Evolutionary conservation across 92 coral and sea anemone species (phyloP).

Genomic region (Zoanthus gigantus): DNA sequence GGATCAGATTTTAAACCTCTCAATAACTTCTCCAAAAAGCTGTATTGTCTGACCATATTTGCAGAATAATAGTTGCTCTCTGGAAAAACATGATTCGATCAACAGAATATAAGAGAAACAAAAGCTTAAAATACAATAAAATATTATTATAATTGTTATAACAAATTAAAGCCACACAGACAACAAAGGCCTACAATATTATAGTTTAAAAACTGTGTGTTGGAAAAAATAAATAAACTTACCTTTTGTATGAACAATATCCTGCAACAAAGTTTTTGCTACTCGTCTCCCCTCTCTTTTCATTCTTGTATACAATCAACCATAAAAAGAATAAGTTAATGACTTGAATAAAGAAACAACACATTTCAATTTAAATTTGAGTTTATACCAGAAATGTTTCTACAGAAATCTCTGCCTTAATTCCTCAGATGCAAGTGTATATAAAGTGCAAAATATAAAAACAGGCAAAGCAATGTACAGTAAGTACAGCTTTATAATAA

Average conservation of each 20-base stretch:
- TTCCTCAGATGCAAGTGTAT: too few species aligned
- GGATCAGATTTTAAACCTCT: conserved; percentile 75
- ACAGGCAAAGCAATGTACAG: too few species aligned
- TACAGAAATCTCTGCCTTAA: too few species aligned
- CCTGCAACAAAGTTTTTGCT: conserved; percentile 75
- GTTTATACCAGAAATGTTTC: too few species aligned
- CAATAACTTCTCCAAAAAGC: conserved; percentile 74
- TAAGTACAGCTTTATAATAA: too few species aligned
- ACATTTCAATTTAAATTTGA: too few species aligned
- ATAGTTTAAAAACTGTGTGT: too few species aligned
- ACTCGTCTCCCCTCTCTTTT: conserved; percentile 90
- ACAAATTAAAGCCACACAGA: too few species aligned
- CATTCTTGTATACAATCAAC: conserved; percentile 68
- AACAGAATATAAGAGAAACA: not conserved
- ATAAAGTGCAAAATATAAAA: too few species aligned
- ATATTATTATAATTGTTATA: too few species aligned
- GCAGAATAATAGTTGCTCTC: conserved; percentile 82
- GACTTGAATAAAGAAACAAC: not conserved
- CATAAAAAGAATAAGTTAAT: not conserved
- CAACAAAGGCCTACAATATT: too few species aligned
- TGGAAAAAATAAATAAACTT: not conserved
- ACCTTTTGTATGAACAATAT: conserved; percentile 82
- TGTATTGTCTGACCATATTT: conserved; percentile 91
- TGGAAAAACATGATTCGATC: conserved; percentile 1
- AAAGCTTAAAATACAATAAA: too few species aligned